These are phyloP conservation scores for Nymphalis io DNA, from an alignment of 1,140 invertebrate species.

Conservation along the genomic window DNA sequence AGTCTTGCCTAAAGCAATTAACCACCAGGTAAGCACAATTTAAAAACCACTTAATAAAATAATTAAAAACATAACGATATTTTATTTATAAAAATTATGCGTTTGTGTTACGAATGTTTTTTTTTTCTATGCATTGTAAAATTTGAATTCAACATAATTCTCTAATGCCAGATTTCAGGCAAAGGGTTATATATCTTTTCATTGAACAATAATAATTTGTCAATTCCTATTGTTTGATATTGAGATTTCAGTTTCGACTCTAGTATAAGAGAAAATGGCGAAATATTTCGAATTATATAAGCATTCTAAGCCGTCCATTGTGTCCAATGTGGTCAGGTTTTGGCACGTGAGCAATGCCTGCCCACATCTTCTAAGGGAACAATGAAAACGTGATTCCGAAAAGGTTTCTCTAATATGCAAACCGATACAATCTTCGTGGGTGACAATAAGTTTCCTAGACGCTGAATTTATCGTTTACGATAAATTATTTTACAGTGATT, in stretches of 20 bases:
- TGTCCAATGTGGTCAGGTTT: conserved; percentile 39
- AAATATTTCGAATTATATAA: conserved; percentile 29
- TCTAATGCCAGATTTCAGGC: too few species aligned
- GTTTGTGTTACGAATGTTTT: too few species aligned
- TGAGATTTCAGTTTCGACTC: not conserved
- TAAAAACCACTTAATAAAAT: too few species aligned
- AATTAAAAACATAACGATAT: too few species aligned
- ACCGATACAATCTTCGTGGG: conserved; percentile 56
- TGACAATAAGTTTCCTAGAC: conserved; percentile 36
- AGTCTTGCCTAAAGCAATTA: too few species aligned
- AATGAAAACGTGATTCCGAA: conserved; percentile 65
- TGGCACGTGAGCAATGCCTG: conserved; percentile 57
- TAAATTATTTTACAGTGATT: conserved; percentile 13
- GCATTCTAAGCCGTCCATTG: conserved; percentile 19
- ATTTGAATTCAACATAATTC: too few species aligned
- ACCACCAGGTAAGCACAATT: too few species aligned
- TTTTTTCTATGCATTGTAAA: too few species aligned
- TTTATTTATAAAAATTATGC: too few species aligned
- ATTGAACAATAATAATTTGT: not conserved
- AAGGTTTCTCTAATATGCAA: conserved; percentile 50
- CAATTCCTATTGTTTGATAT: not conserved
- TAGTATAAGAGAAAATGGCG: conserved; percentile 10
- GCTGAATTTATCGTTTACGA: conserved; percentile 33
- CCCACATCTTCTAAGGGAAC: conserved; percentile 60
- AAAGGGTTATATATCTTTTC: too few species aligned